phyloP scores from a whole-genome alignment of 2,888 invertebrate genomes.

The Hirtodrosophila duncani region DNA sequence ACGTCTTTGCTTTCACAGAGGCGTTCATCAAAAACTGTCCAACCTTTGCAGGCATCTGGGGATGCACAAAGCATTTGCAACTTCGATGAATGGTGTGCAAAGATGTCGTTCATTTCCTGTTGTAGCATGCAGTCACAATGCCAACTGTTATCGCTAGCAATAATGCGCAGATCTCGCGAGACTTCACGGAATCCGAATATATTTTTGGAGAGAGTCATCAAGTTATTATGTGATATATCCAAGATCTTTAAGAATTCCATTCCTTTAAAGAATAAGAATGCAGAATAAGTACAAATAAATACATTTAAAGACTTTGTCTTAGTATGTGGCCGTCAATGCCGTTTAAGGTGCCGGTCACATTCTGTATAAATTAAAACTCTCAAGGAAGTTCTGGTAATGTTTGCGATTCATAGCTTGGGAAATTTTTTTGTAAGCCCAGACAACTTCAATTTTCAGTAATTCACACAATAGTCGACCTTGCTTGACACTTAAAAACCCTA shows the following conservation, averaged over 20 bases:
- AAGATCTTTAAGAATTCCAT: constrained; percentile 49
- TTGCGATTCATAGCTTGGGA: no score
- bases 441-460: no score
- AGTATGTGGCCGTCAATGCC: no score
- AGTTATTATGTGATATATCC: constrained; percentile 66
- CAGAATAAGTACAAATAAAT: not conserved
- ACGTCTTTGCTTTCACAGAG: constrained; percentile 21
- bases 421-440: no score
- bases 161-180: constrained; percentile 34
- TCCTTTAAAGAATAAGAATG: constrained; percentile 6
- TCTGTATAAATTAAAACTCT: no score
- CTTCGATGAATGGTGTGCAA: constrained; percentile 18
- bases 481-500: no score
- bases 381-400: no score
- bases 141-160: constrained; percentile 59
- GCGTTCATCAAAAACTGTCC: constrained; percentile 37
- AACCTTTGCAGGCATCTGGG: constrained; percentile 31
- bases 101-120: constrained; percentile 42
- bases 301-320: no score
- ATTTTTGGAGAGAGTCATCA: constrained; percentile 41
- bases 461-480: no score
- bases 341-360: no score
- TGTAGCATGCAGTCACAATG: constrained; percentile 58
- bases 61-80: constrained; percentile 36
- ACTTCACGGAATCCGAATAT: constrained; percentile 55